Conservation (phyloP, 2,888 invertebrate genomes). For the Brachyptera risi region DNA sequence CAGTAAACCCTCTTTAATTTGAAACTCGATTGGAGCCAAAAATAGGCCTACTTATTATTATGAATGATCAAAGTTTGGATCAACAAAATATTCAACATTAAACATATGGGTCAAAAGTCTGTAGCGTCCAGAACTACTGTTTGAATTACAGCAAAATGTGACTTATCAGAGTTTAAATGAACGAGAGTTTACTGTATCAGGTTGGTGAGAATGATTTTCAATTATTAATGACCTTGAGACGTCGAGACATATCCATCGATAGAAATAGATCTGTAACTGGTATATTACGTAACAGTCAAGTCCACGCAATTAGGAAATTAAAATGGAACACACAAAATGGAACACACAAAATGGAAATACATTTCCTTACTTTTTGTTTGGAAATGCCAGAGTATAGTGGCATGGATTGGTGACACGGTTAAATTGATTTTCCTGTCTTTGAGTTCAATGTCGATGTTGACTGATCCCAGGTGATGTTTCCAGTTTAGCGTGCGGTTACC, state of each 20-base stretch:
- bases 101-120: too few species aligned
- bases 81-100: too few species aligned
- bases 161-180: too few species aligned
- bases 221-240: background rate
- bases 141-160: too few species aligned
- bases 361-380: slow-evolving; percentile 67
- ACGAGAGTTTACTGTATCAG: too few species aligned
- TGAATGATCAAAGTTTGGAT: too few species aligned
- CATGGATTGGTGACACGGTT: slow-evolving; percentile 88
- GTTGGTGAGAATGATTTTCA: too few species aligned
- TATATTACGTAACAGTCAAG: slow-evolving; percentile 6
- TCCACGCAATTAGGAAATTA: background rate
- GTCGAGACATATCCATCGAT: background rate
- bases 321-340: background rate
- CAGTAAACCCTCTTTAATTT: too few species aligned
- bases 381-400: slow-evolving; percentile 90
- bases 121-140: too few species aligned
- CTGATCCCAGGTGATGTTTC: slow-evolving; percentile 91
- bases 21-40: too few species aligned
- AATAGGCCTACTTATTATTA: too few species aligned
- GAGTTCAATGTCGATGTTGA: slow-evolving; percentile 85
- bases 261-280: too few species aligned
- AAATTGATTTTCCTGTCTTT: slow-evolving; percentile 74
- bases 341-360: background rate
- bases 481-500: slow-evolving; percentile 88